Conservation (phyloP, 2,888 invertebrate genomes). For the Ecliptopera silaceata region DNA sequence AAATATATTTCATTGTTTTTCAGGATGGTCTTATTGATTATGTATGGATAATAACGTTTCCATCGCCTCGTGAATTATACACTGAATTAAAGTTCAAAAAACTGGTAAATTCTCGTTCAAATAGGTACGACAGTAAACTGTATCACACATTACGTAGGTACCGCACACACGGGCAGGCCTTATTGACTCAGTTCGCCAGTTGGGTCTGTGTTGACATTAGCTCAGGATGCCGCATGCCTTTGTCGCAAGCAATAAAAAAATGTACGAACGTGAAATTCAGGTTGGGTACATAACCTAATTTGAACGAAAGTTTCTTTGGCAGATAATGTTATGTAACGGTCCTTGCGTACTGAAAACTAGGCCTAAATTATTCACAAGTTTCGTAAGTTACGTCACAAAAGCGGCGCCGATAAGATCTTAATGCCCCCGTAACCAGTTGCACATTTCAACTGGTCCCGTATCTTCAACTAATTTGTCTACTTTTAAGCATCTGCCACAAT, state of each 20-base stretch:
- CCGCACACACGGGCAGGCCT: constrained; percentile 2
- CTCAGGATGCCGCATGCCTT: constrained; percentile 14
- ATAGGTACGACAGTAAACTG: constrained; percentile 16
- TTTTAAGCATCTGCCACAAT: constrained; percentile 28
- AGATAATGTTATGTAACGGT: neutral
- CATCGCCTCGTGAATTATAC: neutral
- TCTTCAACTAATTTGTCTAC: constrained; percentile 31
- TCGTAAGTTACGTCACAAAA: constrained; percentile 16
- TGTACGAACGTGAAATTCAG: neutral
- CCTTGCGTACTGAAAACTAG: neutral
- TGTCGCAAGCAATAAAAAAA: constrained; percentile 1
- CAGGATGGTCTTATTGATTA: neutral
- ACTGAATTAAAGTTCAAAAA: neutral
- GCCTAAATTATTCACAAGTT: neutral
- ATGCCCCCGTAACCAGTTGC: constrained; percentile 25
- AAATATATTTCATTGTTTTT: constrained; percentile 13
- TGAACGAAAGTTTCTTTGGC: constrained; percentile 5
- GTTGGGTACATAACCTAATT: neutral
- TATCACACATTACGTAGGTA: constrained; percentile 5
- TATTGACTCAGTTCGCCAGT: constrained; percentile 27
- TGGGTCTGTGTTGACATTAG: constrained; percentile 22
- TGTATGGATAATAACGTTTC: neutral
- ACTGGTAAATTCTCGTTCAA: constrained; percentile 12
- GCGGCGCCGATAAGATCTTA: constrained; percentile 22
- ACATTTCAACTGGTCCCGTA: constrained; percentile 28